Evolutionary conservation across 2,113 vertebrate species (phyloP), one percentile per base, ranked within the genome.

Genomic region (Podocnemis expansa): DNA sequence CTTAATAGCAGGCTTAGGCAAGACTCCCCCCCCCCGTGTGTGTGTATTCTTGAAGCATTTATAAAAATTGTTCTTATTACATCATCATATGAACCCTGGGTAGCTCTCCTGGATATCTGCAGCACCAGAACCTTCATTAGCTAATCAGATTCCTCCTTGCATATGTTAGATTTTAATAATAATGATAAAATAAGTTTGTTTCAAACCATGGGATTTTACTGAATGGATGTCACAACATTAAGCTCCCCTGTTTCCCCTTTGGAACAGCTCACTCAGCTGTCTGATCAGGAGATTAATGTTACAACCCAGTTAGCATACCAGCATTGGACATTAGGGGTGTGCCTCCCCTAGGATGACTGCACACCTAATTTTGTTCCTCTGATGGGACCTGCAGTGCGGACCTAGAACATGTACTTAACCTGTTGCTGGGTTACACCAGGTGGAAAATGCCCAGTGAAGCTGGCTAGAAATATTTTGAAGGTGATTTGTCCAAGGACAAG

Each of bases 161-260:
- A 0, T 0, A 3, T 70, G 67, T 78, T 0, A 0, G 73, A 1
- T 0, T 87, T 21, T 79, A n/a, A 21, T 21, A 45, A 47, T 10
- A 78, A 78, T 8, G 2, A 63, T 78, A 6, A 47, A 8, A 88
- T 91, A 75, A 93, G 92, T 96, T 93, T 93, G 89, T 93, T 93
- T 93, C 87, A 41, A 80, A 83, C 94, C 75, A 88, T 31, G 84
- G 85, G 89, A 94, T 96, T 96, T 95, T 95, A 41, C 93, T 52
- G 52, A 56, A 27, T 0, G 54, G 81, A 51, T 5, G 31, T 22
- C 19, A 56, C 41, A 45, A 76, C 4, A 27, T 76, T 45, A 45
- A 45, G 11, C 41, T 76, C 22, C 22, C 10, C 11, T 24, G 6
- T 12, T 45, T 24, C 24, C 25, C 3, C 24, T 75, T 27, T 27